Evolutionary conservation across 2,888 invertebrate species (phyloP), one percentile per base, ranked within the genome.

Genomic region (Frankliniella fusca): DNA sequence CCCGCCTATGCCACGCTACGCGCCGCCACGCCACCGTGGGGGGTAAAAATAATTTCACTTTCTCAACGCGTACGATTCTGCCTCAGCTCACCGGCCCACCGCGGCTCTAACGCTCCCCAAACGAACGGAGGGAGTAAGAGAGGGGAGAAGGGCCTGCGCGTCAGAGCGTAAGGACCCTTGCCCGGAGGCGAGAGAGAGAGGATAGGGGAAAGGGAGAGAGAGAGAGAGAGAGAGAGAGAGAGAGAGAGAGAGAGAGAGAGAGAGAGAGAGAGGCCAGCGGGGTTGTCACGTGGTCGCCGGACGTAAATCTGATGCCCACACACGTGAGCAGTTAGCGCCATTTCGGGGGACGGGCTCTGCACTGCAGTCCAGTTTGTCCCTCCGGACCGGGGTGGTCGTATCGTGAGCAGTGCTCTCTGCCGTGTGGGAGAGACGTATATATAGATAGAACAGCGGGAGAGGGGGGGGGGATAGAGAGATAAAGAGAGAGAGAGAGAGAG

Each of bases 291-390:
- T 76, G 70, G 70, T 76, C 27, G 10, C 23, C 12, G 27, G 70
- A 76, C 23, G 70, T 76, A 76, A 76, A 76, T 76, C 70, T 76
- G 70, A 76, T 76, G 70, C 27, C 70, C 70, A 76, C 23, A 23
- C 70, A 76, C 70, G 70, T 76, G 70, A 27, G 70, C 27, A 76
- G 70, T 76, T 76, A 23, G n/a, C n/a, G 70, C 54, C 54, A 54
- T 38, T 38, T 38, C 38, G 38, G 38, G 3, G 38, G 38, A 38
- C 38, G 38, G 38, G 38, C 38, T 38, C 3, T 2, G 38, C 38
- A 5, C 38, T 38, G 38, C 38, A 38, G 38, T 38, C 38, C 38
- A 38, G 38, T 38, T 38, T 38, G 38, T 38, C 38, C 38, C 38
- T 38, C 38, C 5, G 61, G 61, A 61, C 20, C 61, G 61, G n/a